Evolutionary conservation across 2,888 invertebrate species (phyloP).

Genomic region (Allacma fusca): DNA sequence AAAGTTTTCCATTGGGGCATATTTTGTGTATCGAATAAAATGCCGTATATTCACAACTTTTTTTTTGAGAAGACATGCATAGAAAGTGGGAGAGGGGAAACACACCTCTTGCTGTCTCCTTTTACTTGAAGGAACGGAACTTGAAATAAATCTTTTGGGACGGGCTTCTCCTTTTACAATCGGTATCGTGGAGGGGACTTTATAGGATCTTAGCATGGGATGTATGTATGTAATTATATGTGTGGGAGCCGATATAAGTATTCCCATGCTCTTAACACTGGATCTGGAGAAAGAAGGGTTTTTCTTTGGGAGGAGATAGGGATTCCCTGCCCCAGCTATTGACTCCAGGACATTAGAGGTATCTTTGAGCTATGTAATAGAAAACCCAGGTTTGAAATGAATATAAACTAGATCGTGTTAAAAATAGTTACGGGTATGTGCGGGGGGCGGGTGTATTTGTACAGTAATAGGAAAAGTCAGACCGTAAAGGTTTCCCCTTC

Average conservation of each 20-base stretch:
- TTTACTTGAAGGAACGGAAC: slow-evolving; percentile 27
- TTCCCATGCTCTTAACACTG: no score
- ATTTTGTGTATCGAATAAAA: slow-evolving; percentile 37
- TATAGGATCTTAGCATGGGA: no score
- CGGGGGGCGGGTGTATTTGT: not conserved
- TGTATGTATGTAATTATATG: no score
- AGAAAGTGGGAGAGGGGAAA: slow-evolving; percentile 18
- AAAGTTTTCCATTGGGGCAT: slow-evolving; percentile 41
- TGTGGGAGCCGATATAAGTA: no score
- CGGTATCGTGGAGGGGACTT: not conserved
- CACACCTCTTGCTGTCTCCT: slow-evolving; percentile 27
- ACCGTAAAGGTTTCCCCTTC: slow-evolving; percentile 37
- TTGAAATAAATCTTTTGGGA: slow-evolving; percentile 37
- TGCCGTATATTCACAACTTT: slow-evolving; percentile 21
- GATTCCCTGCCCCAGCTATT: not conserved
- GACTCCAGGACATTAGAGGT: not conserved
- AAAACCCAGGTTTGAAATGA: not conserved
- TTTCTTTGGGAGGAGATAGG: no score
- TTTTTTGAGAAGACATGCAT: not conserved
- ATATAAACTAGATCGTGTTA: not conserved
- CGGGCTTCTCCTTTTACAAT: not conserved
- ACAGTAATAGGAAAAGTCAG: not conserved
- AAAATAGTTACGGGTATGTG: not conserved
- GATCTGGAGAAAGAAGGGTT: no score
- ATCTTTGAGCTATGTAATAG: slow-evolving; percentile 2